phyloP scores from a whole-genome alignment of 30 jellyfish, hydroid and myxozoan species.

The Turritopsis dohrnii region DNA sequence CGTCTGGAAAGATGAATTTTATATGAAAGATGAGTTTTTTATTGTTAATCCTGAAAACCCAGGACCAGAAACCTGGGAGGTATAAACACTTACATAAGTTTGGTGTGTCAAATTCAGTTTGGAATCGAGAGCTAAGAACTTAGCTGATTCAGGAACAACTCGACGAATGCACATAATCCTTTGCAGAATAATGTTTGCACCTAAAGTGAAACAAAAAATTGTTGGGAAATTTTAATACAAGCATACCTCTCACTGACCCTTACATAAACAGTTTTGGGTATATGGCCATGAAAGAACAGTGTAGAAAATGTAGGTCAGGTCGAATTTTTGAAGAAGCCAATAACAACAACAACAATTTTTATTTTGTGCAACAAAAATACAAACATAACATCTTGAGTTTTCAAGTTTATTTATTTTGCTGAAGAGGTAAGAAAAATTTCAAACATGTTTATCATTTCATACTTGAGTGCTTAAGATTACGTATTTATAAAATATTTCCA shows the following conservation, averaged over 20 bases:
- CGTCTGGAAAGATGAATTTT: conserved; percentile 23
- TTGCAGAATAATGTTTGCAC: conserved; percentile 81
- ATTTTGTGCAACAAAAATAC: not conserved
- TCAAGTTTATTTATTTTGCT: not conserved
- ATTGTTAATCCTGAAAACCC: not conserved
- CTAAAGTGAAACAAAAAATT: no score
- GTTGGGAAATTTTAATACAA: no score
- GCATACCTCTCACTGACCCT: not conserved
- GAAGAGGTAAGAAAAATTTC: not conserved
- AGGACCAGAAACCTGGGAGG: not conserved
- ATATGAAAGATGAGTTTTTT: not conserved
- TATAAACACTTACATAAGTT: conserved; percentile 52
- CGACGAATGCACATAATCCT: conserved; percentile 56
- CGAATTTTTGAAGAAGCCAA: not conserved
- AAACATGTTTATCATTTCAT: not conserved
- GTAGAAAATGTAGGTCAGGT: not conserved
- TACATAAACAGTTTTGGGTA: no score
- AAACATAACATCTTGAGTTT: not conserved
- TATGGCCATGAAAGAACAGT: no score
- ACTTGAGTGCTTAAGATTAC: no score
- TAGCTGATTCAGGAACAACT: conserved; percentile 68
- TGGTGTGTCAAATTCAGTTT: conserved; percentile 38
- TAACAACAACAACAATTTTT: not conserved
- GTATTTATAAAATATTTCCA: not conserved
- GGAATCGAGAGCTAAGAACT: conserved; percentile 57